phyloP scores from a whole-genome alignment of 1,140 invertebrate genomes.

The Pachyrhynchus sulphureomaculatus region DNA sequence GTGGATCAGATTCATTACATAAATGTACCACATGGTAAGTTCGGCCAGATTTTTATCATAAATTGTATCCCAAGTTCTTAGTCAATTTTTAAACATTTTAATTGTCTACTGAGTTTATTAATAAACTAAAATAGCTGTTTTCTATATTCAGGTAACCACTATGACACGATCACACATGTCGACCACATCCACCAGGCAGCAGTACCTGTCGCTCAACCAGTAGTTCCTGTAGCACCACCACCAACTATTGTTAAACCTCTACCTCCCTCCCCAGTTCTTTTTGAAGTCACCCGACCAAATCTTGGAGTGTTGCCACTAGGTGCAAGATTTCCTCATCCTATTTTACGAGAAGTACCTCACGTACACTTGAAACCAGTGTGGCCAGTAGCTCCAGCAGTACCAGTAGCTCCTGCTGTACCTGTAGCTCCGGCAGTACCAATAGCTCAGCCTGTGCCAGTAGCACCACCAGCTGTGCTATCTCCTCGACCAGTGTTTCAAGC shows the following conservation, averaged over 20 bases:
- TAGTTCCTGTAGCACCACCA: conserved; percentile 17
- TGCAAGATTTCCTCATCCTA: conserved; percentile 29
- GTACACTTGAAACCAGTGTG: conserved; percentile 10
- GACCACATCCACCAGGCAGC: conserved; percentile 23
- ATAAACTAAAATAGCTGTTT: too few species aligned
- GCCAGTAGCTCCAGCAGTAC: conserved; percentile 1
- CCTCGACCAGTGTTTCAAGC: too few species aligned
- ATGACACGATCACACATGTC: conserved; percentile 19
- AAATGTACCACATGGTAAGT: conserved; percentile 19
- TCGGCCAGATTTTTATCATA: background rate
- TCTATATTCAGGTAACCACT: conserved; percentile 24
- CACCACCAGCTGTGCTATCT: background rate
- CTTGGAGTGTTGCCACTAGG: conserved; percentile 39
- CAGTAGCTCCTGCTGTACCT: background rate
- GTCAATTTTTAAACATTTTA: background rate
- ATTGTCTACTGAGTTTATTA: too few species aligned
- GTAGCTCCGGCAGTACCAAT: too few species aligned
- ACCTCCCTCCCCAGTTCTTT: conserved; percentile 30
- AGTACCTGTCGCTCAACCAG: conserved; percentile 2
- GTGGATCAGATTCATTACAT: conserved; percentile 29
- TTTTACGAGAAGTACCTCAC: conserved; percentile 26
- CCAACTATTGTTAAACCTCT: conserved; percentile 14
- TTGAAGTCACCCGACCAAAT: conserved; percentile 41
- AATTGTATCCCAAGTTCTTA: too few species aligned
- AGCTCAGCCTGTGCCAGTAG: background rate